Conservation (phyloP, 1,140 invertebrate species). For the Drosophila setifemur region DNA sequence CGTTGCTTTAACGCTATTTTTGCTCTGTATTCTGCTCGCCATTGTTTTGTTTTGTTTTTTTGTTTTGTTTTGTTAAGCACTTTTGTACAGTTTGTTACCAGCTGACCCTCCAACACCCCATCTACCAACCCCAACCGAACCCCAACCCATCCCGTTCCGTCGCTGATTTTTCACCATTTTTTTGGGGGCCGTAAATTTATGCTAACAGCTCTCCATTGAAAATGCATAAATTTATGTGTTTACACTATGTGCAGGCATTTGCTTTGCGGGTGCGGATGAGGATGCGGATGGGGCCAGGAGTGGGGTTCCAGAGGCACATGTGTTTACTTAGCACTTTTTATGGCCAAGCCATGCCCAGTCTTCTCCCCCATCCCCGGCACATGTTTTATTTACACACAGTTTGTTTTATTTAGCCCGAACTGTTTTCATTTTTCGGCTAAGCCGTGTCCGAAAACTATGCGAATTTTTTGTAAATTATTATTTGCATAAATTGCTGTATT, state of each 20-base stretch:
- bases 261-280: constrained; percentile 42
- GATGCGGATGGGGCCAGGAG: constrained; percentile 18
- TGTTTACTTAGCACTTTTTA: constrained; percentile 81
- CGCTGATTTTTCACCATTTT: constrained; percentile 43
- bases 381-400: constrained; percentile 71
- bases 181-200: constrained; percentile 75
- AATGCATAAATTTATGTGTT: constrained; percentile 81
- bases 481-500: constrained; percentile 55
- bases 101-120: constrained; percentile 24
- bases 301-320: constrained; percentile 53
- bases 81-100: constrained; percentile 54
- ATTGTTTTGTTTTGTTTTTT: constrained; percentile 50
- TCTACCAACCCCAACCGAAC: neutral
- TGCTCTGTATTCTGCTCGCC: constrained; percentile 14
- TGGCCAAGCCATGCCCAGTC: constrained; percentile 31
- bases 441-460: constrained; percentile 51
- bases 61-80: constrained; percentile 51
- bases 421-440: constrained; percentile 39
- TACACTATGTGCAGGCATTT: constrained; percentile 79
- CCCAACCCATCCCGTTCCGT: neutral
- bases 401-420: constrained; percentile 47
- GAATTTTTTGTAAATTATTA: constrained; percentile 78
- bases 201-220: constrained; percentile 81
- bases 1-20: constrained; percentile 78
- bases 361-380: constrained; percentile 7